Evolutionary conservation across 2,113 vertebrate genomes (phyloP), one percentile per base, ranked within the genome.

Genomic region (Prunella himalayana): DNA sequence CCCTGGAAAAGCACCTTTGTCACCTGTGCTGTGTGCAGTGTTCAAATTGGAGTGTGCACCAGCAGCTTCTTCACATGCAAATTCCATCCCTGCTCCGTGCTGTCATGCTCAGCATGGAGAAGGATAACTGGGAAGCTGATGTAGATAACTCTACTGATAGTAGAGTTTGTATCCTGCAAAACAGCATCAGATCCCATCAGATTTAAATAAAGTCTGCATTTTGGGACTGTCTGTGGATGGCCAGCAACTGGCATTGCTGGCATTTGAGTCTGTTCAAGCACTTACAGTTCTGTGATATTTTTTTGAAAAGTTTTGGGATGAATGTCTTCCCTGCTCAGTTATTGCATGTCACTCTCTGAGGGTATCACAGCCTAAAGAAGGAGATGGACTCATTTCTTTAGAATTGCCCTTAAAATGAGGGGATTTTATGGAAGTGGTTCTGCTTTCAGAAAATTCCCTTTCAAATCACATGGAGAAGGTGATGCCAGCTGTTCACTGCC

Each of bases 1-100:
- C 59, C 31, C 18, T 31, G 28, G 47, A 31, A 37, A 63, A 47
- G 41, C 50, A 35, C 28, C 28, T 81, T 63, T 59, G 17, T 13
- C n/a, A 28, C 35, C 4, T 45, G 2, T 10, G 2, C 14, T 41
- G 13, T 3, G 0, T 15, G 14, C 10, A 19, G 15, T 7, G 1
- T 8, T 41, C 57, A 31, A 45, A 68, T 35, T 19, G n/a, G 33
- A 33, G 27, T 10, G 27, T 30, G 11, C 15, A 8, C 20, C 71
- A 63, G 42, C 31, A 30, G 5, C 14, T 77, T 27, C 13, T 60
- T 69, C 49, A 28, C 44, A 17, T 0, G 0, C 7, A 28, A 68
- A 44, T 49, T 80, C 33, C 59, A 18, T 77, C 49, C 8, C 21
- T 45, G 31, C 53, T 72, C 53, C 24, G 1, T 0, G 0, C 33